Evolutionary conservation across 2,113 vertebrate genomes (phyloP).

Genomic region (Ictalurus punctatus): DNA sequence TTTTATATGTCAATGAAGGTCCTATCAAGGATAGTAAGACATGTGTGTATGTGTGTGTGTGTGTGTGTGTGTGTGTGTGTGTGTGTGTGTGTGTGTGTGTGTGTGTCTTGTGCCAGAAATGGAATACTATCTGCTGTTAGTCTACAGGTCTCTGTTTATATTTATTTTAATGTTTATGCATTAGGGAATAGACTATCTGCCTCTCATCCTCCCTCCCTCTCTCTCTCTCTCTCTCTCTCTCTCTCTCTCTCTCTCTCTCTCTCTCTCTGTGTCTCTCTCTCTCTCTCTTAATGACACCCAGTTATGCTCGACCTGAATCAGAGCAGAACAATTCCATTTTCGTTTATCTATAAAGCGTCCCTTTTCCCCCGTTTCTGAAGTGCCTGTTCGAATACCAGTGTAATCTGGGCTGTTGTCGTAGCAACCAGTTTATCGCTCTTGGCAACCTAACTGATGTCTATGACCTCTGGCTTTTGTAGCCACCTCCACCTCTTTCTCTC

Average conservation of each 20-base stretch:
- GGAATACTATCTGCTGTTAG: not conserved
- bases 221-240: not conserved
- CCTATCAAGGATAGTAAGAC: too few relatives aligned
- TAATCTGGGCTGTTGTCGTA: conserved; percentile 36
- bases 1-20: too few relatives aligned
- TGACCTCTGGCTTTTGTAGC: conserved; percentile 19
- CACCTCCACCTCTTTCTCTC: not conserved
- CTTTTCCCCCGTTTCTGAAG: not conserved
- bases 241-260: not conserved
- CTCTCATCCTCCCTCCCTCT: not conserved
- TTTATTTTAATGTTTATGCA: not conserved
- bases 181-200: not conserved
- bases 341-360: not conserved
- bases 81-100: too few relatives aligned
- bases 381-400: not conserved
- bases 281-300: not conserved
- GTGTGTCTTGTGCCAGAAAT: too few relatives aligned
- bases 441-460: conserved; percentile 11
- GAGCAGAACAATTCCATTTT: not conserved
- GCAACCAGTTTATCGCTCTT: conserved; percentile 32
- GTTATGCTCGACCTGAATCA: not conserved
- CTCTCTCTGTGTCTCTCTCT: not conserved
- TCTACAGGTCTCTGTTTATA: not conserved
- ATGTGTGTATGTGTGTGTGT: too few relatives aligned
- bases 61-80: too few relatives aligned